Evolutionary conservation across 2,888 invertebrate species (phyloP).

Genomic region (Palloptera scutellata): DNA sequence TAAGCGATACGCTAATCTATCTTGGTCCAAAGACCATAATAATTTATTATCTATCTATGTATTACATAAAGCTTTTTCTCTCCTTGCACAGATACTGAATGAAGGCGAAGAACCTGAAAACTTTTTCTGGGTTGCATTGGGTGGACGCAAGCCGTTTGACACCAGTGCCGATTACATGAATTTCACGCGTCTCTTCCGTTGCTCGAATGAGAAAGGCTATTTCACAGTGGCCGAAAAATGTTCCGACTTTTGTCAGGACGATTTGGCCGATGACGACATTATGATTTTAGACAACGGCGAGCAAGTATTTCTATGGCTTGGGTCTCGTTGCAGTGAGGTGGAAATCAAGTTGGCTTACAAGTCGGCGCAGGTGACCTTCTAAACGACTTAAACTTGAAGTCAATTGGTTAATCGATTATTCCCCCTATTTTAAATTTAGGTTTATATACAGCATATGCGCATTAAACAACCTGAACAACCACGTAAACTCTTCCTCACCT

Average conservation of each 20-base stretch:
- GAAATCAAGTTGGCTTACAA: conserved; percentile 99
- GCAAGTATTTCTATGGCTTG: conserved; percentile 97
- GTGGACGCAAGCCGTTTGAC: conserved; percentile 90
- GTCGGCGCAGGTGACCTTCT: conserved; percentile 85
- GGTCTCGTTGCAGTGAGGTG: conserved; percentile 95
- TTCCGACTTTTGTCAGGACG: conserved; percentile 77
- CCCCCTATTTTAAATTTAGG: conserved; percentile 67
- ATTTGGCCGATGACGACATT: conserved; percentile 98
- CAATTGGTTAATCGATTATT: not conserved
- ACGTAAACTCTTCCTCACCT: conserved; percentile 90
- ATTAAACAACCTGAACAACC: conserved; percentile 91
- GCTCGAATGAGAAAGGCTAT: conserved; percentile 99
- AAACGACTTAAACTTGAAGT: not conserved
- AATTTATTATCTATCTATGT: too few relatives aligned
- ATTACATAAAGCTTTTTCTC: not conserved
- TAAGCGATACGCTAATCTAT: too few relatives aligned
- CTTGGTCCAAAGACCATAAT: not conserved
- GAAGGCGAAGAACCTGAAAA: conserved; percentile 98
- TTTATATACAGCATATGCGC: conserved; percentile 97
- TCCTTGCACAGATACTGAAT: conserved; percentile 71
- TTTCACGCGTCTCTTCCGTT: conserved; percentile 92
- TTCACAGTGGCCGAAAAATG: conserved; percentile 99
- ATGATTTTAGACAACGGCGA: conserved; percentile 99
- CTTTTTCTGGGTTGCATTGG: conserved; percentile 97
- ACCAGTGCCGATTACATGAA: conserved; percentile 90